phyloP scores from a whole-genome alignment of 2,797 vertebrate genomes.

The Catamblyrhynchus diadema region DNA sequence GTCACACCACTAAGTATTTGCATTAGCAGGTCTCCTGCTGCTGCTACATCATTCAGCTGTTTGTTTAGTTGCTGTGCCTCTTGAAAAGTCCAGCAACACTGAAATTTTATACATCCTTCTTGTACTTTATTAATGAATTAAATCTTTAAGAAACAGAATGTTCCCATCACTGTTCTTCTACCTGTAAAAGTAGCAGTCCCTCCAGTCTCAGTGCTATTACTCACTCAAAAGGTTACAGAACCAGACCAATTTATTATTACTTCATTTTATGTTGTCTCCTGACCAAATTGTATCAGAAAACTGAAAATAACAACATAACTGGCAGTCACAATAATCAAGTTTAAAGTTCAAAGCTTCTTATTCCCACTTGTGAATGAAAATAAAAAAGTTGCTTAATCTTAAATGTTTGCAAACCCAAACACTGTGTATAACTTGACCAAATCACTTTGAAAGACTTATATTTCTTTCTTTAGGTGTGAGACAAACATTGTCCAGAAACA shows the following conservation, averaged over 20 bases:
- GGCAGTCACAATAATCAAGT: not conserved
- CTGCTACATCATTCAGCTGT: constrained; percentile 61
- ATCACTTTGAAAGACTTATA: not conserved
- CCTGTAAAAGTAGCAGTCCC: not conserved
- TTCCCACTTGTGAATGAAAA: not conserved
- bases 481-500: not conserved
- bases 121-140: not conserved
- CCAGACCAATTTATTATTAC: not conserved
- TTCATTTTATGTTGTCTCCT: not conserved
- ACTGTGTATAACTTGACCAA: not conserved
- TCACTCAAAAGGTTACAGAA: not conserved
- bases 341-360: not conserved
- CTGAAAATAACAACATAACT: not conserved
- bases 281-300: not conserved
- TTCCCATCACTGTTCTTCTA: not conserved
- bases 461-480: not conserved
- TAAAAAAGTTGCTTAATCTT: not conserved
- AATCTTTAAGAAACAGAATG: not conserved
- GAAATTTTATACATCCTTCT: constrained; percentile 16
- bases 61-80: constrained; percentile 68
- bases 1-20: constrained; percentile 73
- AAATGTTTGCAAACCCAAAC: not conserved
- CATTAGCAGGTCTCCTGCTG: constrained; percentile 71
- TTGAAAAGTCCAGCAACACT: constrained; percentile 47
- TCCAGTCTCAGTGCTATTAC: not conserved